phyloP scores from a whole-genome alignment of 1,140 invertebrate species.

The Neodiprion pinetum region DNA sequence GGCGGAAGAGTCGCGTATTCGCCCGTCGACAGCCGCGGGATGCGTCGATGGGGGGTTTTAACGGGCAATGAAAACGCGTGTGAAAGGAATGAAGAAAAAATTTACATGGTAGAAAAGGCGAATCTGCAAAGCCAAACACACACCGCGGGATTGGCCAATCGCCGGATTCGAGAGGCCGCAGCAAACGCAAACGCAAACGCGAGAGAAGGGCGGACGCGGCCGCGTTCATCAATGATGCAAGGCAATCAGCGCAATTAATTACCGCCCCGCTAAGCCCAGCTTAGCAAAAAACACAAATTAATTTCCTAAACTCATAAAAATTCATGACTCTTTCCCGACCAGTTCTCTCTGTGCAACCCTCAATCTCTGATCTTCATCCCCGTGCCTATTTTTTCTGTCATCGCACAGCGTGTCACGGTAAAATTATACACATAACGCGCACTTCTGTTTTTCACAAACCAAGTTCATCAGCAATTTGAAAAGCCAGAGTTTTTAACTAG shows the following conservation, averaged over 20 bases:
- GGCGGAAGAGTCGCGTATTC: no score
- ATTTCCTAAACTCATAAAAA: slow-evolving; percentile 62
- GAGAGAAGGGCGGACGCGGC: slow-evolving; percentile 32
- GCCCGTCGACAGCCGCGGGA: no score
- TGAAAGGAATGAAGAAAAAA: slow-evolving; percentile 28
- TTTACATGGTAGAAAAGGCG: slow-evolving; percentile 33
- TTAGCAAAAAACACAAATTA: slow-evolving; percentile 62
- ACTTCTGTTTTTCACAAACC: no score
- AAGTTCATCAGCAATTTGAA: no score
- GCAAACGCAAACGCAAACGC: no score
- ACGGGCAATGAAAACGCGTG: neutral
- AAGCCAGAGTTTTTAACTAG: no score
- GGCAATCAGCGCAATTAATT: slow-evolving; percentile 64
- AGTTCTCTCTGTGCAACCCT: neutral
- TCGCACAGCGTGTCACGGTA: no score
- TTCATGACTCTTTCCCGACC: slow-evolving; percentile 42
- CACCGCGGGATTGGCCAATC: no score
- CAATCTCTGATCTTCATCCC: no score
- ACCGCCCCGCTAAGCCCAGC: slow-evolving; percentile 57
- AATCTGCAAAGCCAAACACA: neutral
- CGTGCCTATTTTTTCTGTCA: no score
- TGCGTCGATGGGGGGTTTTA: neutral
- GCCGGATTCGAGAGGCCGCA: no score
- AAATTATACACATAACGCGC: no score
- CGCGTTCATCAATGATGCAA: slow-evolving; percentile 60